These are phyloP conservation scores for Xyrichtys novacula DNA, from an alignment of 2,797 vertebrate species.

Conservation along the genomic window DNA sequence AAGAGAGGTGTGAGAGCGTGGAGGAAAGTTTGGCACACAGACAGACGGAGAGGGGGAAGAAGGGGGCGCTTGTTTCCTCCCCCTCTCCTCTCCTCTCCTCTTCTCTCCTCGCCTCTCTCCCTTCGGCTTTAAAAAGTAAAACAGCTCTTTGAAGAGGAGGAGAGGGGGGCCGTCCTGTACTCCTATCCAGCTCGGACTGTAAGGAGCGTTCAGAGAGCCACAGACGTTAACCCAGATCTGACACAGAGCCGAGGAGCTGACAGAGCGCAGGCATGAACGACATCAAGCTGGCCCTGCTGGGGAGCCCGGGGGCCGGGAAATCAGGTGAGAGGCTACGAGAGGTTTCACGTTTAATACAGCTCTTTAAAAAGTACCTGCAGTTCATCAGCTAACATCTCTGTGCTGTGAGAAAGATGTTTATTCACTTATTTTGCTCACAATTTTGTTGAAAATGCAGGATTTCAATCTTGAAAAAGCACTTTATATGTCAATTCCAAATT, in stretches of 20 bases:
- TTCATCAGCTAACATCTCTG: neutral
- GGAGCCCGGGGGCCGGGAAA: conserved; percentile 79
- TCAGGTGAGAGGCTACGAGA: conserved; percentile 69
- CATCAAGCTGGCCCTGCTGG: conserved; percentile 83
- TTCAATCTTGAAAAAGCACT: too few species aligned
- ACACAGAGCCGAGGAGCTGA: conserved; percentile 55
- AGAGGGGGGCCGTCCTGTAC: conserved; percentile 30
- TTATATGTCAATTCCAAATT: too few species aligned
- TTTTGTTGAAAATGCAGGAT: too few species aligned
- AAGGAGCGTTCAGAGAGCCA: conserved; percentile 42
- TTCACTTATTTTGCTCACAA: too few species aligned
- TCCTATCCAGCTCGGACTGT: conserved; percentile 29
- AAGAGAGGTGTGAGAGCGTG: conserved; percentile 32
- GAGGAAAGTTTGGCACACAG: conserved; percentile 23
- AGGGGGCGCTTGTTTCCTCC: conserved; percentile 29
- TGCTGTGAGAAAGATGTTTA: too few species aligned
- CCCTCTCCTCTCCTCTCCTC: conserved; percentile 3
- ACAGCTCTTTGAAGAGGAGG: conserved; percentile 48
- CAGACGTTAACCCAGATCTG: conserved; percentile 38
- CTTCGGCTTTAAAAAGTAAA: conserved; percentile 53
- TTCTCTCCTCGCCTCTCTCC: conserved; percentile 19
- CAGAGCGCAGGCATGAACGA: conserved; percentile 74
- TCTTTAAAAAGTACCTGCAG: neutral
- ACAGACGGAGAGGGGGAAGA: conserved; percentile 17
- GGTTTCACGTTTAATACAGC: neutral